These are phyloP conservation scores for Ptychadena robeensis DNA, from an alignment of 2,797 vertebrate genomes.

Conservation along the genomic window DNA sequence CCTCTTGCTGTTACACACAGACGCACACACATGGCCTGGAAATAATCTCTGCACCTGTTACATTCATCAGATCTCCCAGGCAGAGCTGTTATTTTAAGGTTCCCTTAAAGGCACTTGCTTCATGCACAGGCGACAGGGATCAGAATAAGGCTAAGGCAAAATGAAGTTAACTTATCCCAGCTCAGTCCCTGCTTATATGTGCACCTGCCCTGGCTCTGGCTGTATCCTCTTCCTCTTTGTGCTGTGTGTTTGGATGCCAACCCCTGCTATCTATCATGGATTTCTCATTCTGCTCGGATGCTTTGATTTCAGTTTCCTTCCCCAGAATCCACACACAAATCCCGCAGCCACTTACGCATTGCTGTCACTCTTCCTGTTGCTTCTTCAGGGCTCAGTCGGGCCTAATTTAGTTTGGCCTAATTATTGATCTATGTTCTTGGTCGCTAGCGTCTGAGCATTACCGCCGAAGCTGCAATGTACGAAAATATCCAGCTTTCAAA, in stretches of 20 bases:
- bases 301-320: conserved; percentile 36
- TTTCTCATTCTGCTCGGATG: conserved; percentile 33
- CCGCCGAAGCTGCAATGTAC: neutral
- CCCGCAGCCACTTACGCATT: conserved; percentile 43
- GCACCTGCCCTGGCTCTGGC: conserved; percentile 34
- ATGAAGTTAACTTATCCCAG: conserved; percentile 53
- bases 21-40: conserved; percentile 38
- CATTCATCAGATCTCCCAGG: conserved; percentile 54
- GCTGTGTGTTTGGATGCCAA: conserved; percentile 15
- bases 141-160: conserved; percentile 37
- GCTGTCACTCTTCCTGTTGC: conserved; percentile 6
- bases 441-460: neutral
- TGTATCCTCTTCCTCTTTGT: conserved; percentile 14
- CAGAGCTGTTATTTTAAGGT: conserved; percentile 65
- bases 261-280: conserved; percentile 6
- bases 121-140: conserved; percentile 41
- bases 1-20: conserved; percentile 61
- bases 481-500: neutral
- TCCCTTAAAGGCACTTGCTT: conserved; percentile 57
- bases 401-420: conserved; percentile 25
- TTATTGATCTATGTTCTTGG: conserved; percentile 25
- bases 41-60: conserved; percentile 60
- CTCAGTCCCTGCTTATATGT: conserved; percentile 32
- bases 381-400: conserved; percentile 21
- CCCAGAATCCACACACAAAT: conserved; percentile 34